phyloP scores from a whole-genome alignment of 2,113 vertebrate genomes.

The Meleagris gallopavo region DNA sequence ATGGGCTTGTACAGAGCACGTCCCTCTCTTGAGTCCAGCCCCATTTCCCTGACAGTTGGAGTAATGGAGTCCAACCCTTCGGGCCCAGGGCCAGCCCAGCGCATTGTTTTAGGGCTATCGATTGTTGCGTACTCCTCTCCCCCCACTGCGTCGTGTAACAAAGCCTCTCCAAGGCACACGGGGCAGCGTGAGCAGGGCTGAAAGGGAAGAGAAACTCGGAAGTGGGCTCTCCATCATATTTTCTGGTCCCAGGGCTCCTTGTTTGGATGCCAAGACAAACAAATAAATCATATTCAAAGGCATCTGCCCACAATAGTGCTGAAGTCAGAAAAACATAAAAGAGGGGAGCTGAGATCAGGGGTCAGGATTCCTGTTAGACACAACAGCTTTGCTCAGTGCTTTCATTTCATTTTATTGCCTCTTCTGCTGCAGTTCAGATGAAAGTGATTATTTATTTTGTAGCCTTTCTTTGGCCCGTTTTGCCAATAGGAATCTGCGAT shows the following conservation, averaged over 20 bases:
- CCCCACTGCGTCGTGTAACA: background rate
- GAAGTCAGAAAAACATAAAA: conserved; percentile 40
- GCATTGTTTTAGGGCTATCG: conserved; percentile 49
- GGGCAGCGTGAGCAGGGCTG: conserved; percentile 30
- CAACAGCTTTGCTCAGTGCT: conserved; percentile 1
- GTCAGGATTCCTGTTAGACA: conserved; percentile 54
- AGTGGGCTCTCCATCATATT: conserved; percentile 63
- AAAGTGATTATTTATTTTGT: conserved; percentile 1
- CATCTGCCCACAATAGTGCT: conserved; percentile 47
- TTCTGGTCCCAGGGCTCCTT: conserved; percentile 55
- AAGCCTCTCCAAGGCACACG: background rate
- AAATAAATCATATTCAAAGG: conserved; percentile 73
- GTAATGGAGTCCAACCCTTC: background rate
- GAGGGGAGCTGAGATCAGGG: conserved; percentile 32
- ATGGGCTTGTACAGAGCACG: background rate
- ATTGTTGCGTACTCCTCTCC: conserved; percentile 18
- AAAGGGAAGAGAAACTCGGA: conserved; percentile 65
- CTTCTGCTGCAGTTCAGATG: background rate
- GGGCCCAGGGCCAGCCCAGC: background rate
- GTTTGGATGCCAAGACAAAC: conserved; percentile 78
- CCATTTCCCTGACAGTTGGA: background rate
- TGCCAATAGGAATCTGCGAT: background rate
- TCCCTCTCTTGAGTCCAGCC: background rate
- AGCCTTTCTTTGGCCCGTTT: background rate
- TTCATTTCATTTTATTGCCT: conserved; percentile 11